Conservation (phyloP, 2,888 invertebrate species). For the Brachypterus glaber region DNA sequence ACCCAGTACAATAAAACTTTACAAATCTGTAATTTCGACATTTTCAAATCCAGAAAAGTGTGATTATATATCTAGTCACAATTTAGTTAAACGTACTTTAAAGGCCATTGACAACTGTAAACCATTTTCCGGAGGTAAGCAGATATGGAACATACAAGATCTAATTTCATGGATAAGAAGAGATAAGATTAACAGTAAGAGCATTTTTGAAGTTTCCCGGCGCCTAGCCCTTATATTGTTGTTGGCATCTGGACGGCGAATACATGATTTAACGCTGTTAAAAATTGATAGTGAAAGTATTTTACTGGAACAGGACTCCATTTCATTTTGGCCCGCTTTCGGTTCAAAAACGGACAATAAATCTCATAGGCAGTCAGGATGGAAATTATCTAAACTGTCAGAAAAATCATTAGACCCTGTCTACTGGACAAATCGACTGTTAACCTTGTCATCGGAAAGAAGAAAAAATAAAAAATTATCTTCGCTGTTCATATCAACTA, state of each 20-base stretch:
- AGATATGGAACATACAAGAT: conserved; percentile 11
- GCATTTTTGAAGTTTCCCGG: too few species aligned
- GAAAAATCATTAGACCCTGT: conserved; percentile 13
- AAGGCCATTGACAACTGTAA: conserved; percentile 15
- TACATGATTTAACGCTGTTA: conserved; percentile 22
- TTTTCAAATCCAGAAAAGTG: conserved; percentile 16
- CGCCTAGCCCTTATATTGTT: conserved; percentile 15
- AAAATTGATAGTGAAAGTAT: conserved; percentile 8
- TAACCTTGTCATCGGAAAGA: too few species aligned
- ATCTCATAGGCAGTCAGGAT: conserved; percentile 15
- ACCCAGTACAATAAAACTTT: conserved; percentile 20
- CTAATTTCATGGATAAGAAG: too few species aligned
- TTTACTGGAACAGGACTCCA: conserved; percentile 3
- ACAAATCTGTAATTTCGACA: conserved; percentile 23
- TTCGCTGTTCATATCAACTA: conserved; percentile 10
- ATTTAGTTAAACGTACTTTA: conserved; percentile 17
- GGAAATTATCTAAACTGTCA: conserved; percentile 12
- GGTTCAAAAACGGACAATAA: conserved; percentile 23
- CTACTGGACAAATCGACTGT: too few species aligned
- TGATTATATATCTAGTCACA: conserved; percentile 10
- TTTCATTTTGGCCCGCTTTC: conserved; percentile 23
- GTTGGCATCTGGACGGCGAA: conserved; percentile 19
- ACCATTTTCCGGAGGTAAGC: conserved; percentile 6
- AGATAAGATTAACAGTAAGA: too few species aligned
- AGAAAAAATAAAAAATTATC: too few species aligned